A percentile compares a stretch with the other conserved stretches of the same genome.
phyloP scores from a whole-genome alignment of 1,140 invertebrate species.

The Hycleus phaleratus region DNA sequence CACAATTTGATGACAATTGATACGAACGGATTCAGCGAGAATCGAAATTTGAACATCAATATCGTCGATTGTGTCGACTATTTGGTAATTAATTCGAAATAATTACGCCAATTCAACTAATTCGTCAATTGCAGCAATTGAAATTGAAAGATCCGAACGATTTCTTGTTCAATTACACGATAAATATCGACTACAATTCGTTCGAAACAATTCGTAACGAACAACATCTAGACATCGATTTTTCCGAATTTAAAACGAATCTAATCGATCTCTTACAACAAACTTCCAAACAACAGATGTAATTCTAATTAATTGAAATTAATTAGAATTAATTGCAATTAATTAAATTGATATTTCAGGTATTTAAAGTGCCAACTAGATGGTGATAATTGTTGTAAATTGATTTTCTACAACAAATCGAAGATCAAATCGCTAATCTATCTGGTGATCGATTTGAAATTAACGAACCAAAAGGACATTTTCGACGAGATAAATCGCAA shows the following conservation, averaged over 20 bases:
- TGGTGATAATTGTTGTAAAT: not conserved
- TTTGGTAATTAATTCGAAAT: not conserved
- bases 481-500: conserved; percentile 15
- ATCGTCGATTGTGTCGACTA: not conserved
- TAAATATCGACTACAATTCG: conserved; percentile 7
- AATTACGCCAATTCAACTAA: not conserved
- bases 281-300: conserved; percentile 7
- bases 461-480: conserved; percentile 19
- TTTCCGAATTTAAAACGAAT: conserved; percentile 15
- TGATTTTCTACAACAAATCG: conserved; percentile 18
- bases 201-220: conserved; percentile 15
- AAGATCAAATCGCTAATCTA: conserved; percentile 16
- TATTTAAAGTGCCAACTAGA: conserved; percentile 13
- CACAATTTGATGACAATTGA: conserved; percentile 1
- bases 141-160: conserved; percentile 12
- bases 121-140: conserved; percentile 7
- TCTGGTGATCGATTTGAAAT: conserved; percentile 13
- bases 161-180: conserved; percentile 17
- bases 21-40: conserved; percentile 3
- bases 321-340: not conserved
- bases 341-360: not conserved
- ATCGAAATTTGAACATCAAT: not conserved
- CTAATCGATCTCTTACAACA: conserved; percentile 16
- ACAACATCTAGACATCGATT: conserved; percentile 16
- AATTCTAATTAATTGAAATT: not conserved